phyloP scores from a whole-genome alignment of 2,888 invertebrate species.

The Diplolepis rosae region DNA sequence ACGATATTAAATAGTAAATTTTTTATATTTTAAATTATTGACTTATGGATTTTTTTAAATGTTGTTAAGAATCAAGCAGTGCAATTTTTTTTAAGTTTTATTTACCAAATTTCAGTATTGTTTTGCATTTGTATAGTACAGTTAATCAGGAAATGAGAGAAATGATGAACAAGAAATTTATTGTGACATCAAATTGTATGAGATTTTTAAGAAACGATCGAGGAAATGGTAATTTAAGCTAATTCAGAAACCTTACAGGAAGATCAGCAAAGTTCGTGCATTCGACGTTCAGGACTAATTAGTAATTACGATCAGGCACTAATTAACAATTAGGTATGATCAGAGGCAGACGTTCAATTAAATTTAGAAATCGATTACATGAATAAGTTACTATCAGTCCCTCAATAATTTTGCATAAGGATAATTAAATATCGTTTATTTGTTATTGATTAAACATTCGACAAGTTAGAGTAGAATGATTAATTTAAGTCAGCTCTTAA shows the following conservation, averaged over 20 bases:
- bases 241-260: background rate
- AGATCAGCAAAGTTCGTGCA: conserved; percentile 19
- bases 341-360: conserved; percentile 12
- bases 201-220: background rate
- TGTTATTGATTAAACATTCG: conserved; percentile 8
- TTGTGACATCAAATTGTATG: background rate
- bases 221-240: background rate
- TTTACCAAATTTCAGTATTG: too few species aligned
- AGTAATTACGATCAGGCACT: conserved; percentile 19
- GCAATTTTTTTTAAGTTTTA: too few species aligned
- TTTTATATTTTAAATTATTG: too few species aligned
- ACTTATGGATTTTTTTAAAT: too few species aligned
- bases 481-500: background rate
- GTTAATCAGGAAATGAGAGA: too few species aligned
- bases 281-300: background rate
- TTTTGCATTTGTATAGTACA: too few species aligned
- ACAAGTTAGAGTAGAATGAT: conserved; percentile 6
- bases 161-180: background rate
- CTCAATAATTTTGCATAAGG: background rate
- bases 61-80: too few species aligned
- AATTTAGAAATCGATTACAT: conserved; percentile 13
- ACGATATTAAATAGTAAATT: too few species aligned
- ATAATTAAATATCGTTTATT: conserved; percentile 15
- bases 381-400: conserved; percentile 25
- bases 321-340: conserved; percentile 22